Conservation (phyloP, 2,797 vertebrate species). For the Potorous gilbertii region DNA sequence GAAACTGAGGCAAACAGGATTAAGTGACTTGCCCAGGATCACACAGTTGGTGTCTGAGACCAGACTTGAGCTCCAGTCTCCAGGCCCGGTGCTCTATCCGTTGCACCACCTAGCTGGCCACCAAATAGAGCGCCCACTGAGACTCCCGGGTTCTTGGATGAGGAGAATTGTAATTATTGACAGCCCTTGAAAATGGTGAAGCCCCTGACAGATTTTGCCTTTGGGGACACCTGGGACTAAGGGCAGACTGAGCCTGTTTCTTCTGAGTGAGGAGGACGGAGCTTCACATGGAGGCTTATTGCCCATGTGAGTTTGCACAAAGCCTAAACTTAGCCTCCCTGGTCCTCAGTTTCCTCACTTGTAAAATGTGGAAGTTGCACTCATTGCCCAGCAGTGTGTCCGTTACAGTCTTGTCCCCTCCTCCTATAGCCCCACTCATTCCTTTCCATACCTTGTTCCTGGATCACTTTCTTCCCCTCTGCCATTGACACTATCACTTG, state of each 20-base stretch:
- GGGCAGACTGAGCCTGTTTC: too few relatives aligned
- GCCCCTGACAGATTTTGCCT: neutral
- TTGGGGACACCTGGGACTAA: neutral
- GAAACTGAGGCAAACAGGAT: neutral
- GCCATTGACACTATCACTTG: neutral
- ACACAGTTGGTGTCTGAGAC: neutral
- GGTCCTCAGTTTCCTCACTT: too few relatives aligned
- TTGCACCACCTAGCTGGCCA: neutral
- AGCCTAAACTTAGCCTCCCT: too few relatives aligned
- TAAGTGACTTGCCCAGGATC: neutral
- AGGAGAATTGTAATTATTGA: neutral
- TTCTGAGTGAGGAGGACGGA: too few relatives aligned
- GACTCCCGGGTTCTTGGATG: neutral
- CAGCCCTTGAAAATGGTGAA: neutral
- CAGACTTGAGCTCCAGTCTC: neutral
- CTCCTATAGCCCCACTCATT: too few relatives aligned
- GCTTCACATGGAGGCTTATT: too few relatives aligned
- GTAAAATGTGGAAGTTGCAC: too few relatives aligned
- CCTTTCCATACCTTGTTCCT: too few relatives aligned
- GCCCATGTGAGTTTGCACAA: too few relatives aligned
- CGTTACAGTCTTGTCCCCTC: too few relatives aligned
- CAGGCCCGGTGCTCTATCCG: neutral
- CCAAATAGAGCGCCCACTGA: neutral
- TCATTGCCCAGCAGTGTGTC: too few relatives aligned
- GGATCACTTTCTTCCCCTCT: too few relatives aligned